Evolutionary conservation across 92 coral and sea anemone genomes (phyloP).

Genomic region (Umimayanthus kanabou): DNA sequence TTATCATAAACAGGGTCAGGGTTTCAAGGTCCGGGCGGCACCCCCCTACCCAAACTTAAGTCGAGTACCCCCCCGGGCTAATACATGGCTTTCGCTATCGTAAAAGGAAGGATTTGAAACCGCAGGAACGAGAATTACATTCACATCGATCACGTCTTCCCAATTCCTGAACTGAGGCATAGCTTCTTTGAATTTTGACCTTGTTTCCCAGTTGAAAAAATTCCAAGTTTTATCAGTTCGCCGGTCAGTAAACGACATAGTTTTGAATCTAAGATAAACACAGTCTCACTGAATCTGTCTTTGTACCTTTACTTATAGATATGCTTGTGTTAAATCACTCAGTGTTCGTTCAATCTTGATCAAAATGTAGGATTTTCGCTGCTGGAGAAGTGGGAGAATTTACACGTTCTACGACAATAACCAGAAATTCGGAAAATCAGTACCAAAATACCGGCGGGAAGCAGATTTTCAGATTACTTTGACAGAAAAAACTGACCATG

Average conservation of each 20-base stretch:
- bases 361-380: background rate
- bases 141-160: slow-evolving; percentile 30
- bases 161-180: background rate
- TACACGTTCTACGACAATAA: slow-evolving; percentile 20
- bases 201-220: slow-evolving; percentile 9
- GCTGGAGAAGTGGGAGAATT: slow-evolving; percentile 41
- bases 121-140: slow-evolving; percentile 11
- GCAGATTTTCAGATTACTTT: slow-evolving; percentile 19
- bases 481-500: slow-evolving; percentile 37
- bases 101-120: slow-evolving; percentile 3
- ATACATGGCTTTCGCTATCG: background rate
- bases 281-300: background rate
- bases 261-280: background rate
- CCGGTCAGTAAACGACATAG: background rate
- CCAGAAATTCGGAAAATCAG: slow-evolving; percentile 13
- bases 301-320: too few species aligned
- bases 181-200: background rate
- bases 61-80: too few species aligned
- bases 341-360: slow-evolving; percentile 2
- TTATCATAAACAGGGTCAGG: too few species aligned
- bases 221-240: slow-evolving; percentile 43
- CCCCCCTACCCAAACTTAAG: too few species aligned
- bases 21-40: too few species aligned
- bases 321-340: background rate
- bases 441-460: slow-evolving; percentile 8